Evolutionary conservation across 2,113 vertebrate species (phyloP), one percentile per base, ranked within the genome.

Genomic region (Corythaeola cristata): DNA sequence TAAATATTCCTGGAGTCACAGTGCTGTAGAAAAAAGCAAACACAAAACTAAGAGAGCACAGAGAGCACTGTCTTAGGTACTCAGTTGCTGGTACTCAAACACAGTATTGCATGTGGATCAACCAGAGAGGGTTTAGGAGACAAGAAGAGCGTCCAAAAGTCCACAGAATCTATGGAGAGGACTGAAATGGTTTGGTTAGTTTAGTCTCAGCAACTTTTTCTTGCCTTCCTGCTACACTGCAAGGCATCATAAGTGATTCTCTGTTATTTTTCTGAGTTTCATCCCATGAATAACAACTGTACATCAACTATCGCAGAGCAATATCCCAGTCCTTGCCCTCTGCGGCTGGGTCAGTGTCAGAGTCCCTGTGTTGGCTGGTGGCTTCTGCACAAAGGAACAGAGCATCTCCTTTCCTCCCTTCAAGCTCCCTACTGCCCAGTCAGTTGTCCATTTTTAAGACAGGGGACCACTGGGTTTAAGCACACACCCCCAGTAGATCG

Each of bases 401-500:
- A 68, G 53, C 35, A 50, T 21, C 30, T 68, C 79, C 83, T 62
- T 66, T 49, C 24, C n/a, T 39, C 32, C 21, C 20, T 28, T 33
- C 27, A 20, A 39, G 16, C 9, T 28, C 45, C 59, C 12, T 2
- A 3, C 22, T 37, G 18, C 41, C 24, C 6, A 6, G 22, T 7
- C 49, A 28, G 9, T 4, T 35, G 17, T 23, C 8, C 23, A 3
- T 44, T 47, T 56, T 19, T 41, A 30, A 66, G 35, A 45, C 13
- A n/a, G 11, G 8, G 28, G 13, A 73, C 9, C 44, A 12, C 28
- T 12, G 41, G 39, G 11, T 35, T 81, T 37, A 53, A 79, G 59
- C 58, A 60, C 22, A 47, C 4, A 1, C 2, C 9, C 30, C 7
- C 35, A 41, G n/a, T 0, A 73, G 35, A 15, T 4, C 2, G 2